phyloP scores from a whole-genome alignment of 2,113 vertebrate species.

The Aptenodytes patagonicus region DNA sequence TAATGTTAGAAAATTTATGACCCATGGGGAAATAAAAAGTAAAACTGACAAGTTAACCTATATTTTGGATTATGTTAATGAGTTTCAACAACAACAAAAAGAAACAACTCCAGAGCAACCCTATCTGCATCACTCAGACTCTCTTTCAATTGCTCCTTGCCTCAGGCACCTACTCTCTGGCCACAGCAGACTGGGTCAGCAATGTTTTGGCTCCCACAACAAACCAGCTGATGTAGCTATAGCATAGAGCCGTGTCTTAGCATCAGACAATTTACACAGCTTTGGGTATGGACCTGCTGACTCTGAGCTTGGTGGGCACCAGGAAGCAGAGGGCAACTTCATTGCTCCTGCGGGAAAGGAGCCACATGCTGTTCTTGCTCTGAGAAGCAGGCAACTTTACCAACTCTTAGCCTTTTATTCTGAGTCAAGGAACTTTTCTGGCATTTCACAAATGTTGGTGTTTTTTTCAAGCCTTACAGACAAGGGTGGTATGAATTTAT shows the following conservation, averaged over 20 bases:
- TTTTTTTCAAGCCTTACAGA: neutral
- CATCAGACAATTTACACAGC: neutral
- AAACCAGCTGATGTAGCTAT: neutral
- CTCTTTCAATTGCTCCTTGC: neutral
- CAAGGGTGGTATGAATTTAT: neutral
- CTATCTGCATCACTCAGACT: neutral
- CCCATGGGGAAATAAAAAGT: neutral
- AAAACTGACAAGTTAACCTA: neutral
- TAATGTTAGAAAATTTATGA: neutral
- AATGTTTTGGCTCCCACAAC: neutral
- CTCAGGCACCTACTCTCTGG: neutral
- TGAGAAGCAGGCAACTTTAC: neutral
- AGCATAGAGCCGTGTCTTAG: neutral
- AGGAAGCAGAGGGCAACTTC: neutral
- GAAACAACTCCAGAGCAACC: neutral
- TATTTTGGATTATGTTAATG: neutral
- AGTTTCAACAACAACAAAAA: neutral
- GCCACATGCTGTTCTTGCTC: neutral
- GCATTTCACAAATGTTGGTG: neutral
- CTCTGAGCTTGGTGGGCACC: neutral
- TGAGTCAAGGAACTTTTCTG: neutral
- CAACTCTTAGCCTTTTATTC: neutral
- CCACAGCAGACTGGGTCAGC: neutral
- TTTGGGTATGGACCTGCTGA: neutral
- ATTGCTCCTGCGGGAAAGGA: neutral